A percentile compares a stretch with the other conserved stretches of the same genome.
Evolutionary conservation across 2,888 invertebrate species (phyloP).

Genomic region (Lobophora halterata): DNA sequence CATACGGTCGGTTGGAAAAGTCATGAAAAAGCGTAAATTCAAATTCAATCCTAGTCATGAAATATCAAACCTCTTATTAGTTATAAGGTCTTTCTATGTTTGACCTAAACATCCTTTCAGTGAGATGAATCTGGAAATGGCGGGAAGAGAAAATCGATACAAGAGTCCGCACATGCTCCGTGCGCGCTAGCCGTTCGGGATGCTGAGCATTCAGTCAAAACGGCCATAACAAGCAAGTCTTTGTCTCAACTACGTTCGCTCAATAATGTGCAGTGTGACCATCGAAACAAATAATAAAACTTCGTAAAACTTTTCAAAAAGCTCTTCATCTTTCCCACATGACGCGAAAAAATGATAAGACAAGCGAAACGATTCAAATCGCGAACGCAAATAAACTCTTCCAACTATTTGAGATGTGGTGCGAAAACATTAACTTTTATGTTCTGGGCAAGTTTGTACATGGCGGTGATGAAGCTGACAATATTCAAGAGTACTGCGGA

Average conservation of each 20-base stretch:
- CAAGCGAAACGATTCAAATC: constrained; percentile 58
- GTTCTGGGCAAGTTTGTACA: constrained; percentile 71
- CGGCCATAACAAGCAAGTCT: constrained; percentile 17
- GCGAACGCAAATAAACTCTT: constrained; percentile 57
- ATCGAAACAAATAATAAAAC: constrained; percentile 23
- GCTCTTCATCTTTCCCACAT: constrained; percentile 41
- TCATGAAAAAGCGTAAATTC: too few species aligned
- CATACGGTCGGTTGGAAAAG: too few species aligned
- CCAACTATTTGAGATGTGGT: constrained; percentile 66
- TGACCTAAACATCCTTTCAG: constrained; percentile 4
- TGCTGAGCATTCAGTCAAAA: constrained; percentile 49
- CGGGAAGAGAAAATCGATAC: constrained; percentile 71
- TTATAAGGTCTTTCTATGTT: background rate
- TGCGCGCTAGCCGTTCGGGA: constrained; percentile 46
- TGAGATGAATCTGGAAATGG: constrained; percentile 41
- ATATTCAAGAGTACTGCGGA: constrained; percentile 66
- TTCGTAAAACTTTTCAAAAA: constrained; percentile 26
- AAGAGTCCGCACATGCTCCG: constrained; percentile 74
- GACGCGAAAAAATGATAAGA: constrained; percentile 59
- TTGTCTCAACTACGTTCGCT: constrained; percentile 41
- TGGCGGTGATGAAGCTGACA: constrained; percentile 74
- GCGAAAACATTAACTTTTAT: constrained; percentile 71
- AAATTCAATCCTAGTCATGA: too few species aligned
- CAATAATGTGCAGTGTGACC: constrained; percentile 27
- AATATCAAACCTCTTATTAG: background rate